Conservation (phyloP, 2,888 invertebrate species). For the Macrophya annulata region DNA sequence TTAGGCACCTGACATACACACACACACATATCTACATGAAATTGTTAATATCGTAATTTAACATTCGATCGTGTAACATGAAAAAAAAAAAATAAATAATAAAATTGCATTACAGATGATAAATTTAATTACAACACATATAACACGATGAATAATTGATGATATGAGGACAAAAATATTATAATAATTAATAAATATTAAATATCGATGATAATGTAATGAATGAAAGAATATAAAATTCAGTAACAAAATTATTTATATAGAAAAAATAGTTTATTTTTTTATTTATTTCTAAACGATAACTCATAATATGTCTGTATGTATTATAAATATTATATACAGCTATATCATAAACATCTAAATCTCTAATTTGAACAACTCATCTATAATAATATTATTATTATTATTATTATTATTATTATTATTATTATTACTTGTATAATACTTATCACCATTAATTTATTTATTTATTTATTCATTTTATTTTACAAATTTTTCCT, state of each 20-base stretch:
- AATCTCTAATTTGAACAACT: conserved; percentile 1
- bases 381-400: background rate
- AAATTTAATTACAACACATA: background rate
- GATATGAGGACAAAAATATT: background rate
- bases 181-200: background rate
- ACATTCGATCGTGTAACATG: too few species aligned
- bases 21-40: too few species aligned
- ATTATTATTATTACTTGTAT: background rate
- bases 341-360: background rate
- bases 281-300: background rate
- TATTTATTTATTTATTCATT: background rate
- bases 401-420: background rate
- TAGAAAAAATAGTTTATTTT: background rate
- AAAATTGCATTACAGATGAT: background rate
- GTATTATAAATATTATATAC: too few species aligned
- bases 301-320: background rate
- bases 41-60: too few species aligned
- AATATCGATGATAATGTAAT: background rate
- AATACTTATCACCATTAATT: background rate
- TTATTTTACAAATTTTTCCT: background rate
- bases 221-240: background rate
- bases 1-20: background rate
- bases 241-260: background rate
- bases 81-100: too few species aligned
- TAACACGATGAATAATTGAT: background rate